Base-by-base conservation (phyloP, 23 tunicate genomes). In the Halocynthia aurantium region DNA sequence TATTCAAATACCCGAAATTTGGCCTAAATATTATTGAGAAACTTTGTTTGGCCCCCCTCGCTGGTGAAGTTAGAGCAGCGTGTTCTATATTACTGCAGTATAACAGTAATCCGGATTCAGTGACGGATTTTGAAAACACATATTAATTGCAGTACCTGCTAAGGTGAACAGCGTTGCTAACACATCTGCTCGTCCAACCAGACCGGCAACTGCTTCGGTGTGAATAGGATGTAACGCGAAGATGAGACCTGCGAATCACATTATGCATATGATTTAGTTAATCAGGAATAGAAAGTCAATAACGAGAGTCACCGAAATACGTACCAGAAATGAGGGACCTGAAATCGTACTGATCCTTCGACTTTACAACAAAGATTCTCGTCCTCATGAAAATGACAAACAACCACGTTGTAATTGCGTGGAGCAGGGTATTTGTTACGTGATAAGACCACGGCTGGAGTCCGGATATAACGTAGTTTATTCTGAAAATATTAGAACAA, bases 161-260 rank as follows among this genome's bases (percentile, higher is more conserved):
- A 92, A 74, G 44, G 62, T 62, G 61, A 92, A 92, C 53, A 92
- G 5, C 0, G 92, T 77, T 51, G 98, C 77, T 61, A 92, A 67
- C 51, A 92, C 72, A 72, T 92, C 98, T 15, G 98, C 88, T 52
- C 98, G 61, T 51, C 98, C 98, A 50, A 92, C 98, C 6, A 92
- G n/a, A 7, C 98, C 92, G n/a, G 98, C 82, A 62, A 92, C 98
- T 15, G 98, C 98, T 82, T 92, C 98, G 6, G 98, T 92, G 75
- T 92, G 98, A 52, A 92, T 82, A 10, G 98, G 98, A 78, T 92
- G 98, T 15, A 86, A 54, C 22, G 98, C 89, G 53, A 92, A 92
- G 6, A 85, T 20, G 9, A 92, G 61, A 52, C 98, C 98, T 92
- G 6, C 49, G 56, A 1, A n/a, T 1, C 19, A 68, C 50, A 21